A percentile compares a stretch with the other conserved stretches of the same genome.
phyloP scores from a whole-genome alignment of 2,113 vertebrate genomes.

The Lanius collurio region DNA sequence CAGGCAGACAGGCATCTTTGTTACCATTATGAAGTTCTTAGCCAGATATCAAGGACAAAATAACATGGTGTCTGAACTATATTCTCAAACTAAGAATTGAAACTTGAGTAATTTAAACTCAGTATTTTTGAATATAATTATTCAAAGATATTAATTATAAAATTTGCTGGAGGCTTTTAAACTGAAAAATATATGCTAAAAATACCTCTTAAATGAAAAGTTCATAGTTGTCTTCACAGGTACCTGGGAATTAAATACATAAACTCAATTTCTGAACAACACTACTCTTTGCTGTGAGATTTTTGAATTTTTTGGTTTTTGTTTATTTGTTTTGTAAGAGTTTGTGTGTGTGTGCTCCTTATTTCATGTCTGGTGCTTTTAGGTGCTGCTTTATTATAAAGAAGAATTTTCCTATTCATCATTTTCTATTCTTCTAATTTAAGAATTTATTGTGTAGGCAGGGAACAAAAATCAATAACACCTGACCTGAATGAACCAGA shows the following conservation, averaged over 20 bases:
- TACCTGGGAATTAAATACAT: not conserved
- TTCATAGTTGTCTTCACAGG: not conserved
- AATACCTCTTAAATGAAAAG: not conserved
- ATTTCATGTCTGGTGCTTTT: not conserved
- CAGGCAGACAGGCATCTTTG: not conserved
- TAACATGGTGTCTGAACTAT: not conserved
- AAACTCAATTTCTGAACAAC: not conserved
- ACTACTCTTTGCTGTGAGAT: not conserved
- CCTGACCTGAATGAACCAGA: constrained; percentile 16
- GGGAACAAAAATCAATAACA: constrained; percentile 44
- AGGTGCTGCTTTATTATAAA: not conserved
- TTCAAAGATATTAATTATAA: not conserved
- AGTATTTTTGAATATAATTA: not conserved
- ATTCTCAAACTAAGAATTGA: not conserved
- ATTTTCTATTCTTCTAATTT: constrained; percentile 21
- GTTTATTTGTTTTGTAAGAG: not conserved
- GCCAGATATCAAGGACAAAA: not conserved
- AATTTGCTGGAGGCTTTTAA: not conserved
- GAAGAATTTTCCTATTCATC: not conserved
- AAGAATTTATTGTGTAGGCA: constrained; percentile 36
- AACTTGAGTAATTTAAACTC: not conserved
- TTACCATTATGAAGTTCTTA: not conserved
- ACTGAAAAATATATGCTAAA: not conserved
- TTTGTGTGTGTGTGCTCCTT: not conserved
- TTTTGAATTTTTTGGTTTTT: not conserved